These are phyloP conservation scores for Melangyna quadrimaculata DNA, from an alignment of 2,888 invertebrate genomes.

Conservation along the genomic window DNA sequence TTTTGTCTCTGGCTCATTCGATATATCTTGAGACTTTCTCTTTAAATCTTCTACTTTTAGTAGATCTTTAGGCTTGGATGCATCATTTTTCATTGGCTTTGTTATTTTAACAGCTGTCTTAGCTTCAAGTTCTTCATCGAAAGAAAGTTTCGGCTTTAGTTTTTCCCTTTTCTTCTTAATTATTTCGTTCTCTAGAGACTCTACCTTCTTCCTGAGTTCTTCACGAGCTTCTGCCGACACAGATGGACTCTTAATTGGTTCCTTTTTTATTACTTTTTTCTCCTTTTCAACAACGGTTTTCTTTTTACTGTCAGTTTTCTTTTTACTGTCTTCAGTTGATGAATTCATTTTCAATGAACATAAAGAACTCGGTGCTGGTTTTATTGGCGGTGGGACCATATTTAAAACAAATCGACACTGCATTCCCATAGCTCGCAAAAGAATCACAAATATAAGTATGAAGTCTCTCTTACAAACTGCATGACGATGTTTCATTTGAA, in stretches of 20 bases:
- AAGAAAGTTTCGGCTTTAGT: conserved; percentile 32
- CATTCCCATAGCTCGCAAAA: conserved; percentile 90
- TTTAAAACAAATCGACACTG: conserved; percentile 91
- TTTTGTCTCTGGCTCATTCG: conserved; percentile 26
- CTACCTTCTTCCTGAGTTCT: conserved; percentile 41
- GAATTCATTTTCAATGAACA: conserved; percentile 83
- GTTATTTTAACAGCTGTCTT: background rate
- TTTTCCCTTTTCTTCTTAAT: conserved; percentile 18
- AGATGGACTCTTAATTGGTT: conserved; percentile 26
- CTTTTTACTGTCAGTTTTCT: background rate
- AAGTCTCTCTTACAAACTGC: conserved; percentile 86
- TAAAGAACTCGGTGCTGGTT: conserved; percentile 85
- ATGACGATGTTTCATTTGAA: conserved; percentile 84
- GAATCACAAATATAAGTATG: conserved; percentile 88
- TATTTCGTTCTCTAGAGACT: conserved; percentile 39
- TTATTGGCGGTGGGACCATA: conserved; percentile 88
- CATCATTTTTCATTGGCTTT: background rate
- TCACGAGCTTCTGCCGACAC: conserved; percentile 74
- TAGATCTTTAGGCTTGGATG: background rate
- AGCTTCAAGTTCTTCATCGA: conserved; percentile 47
- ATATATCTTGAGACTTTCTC: conserved; percentile 29
- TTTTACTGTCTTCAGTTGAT: conserved; percentile 2
- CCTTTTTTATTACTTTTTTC: conserved; percentile 10
- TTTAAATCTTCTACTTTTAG: conserved; percentile 18
- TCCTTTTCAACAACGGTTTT: background rate